Conservation (phyloP, 2,888 invertebrate genomes). For the Tachystola acroxantha region DNA sequence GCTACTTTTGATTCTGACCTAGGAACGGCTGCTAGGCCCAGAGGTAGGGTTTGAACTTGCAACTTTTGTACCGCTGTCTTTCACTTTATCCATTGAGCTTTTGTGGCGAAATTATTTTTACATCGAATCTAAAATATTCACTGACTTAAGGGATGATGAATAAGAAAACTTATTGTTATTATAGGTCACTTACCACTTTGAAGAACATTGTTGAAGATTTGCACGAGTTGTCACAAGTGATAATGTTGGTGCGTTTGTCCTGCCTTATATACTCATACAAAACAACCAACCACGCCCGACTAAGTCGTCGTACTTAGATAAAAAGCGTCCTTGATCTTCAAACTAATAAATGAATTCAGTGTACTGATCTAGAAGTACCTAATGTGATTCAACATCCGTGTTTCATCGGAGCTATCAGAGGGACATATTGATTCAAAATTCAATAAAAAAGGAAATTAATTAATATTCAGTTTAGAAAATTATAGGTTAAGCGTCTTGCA, state of each 20-base stretch:
- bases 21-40: too few species aligned
- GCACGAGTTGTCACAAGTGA: constrained; percentile 60
- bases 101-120: too few species aligned
- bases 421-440: constrained; percentile 6
- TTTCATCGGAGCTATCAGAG: constrained; percentile 19
- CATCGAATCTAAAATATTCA: too few species aligned
- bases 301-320: constrained; percentile 38
- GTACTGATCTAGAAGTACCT: constrained; percentile 31
- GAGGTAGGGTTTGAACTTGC: too few species aligned
- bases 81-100: too few species aligned
- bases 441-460: too few species aligned
- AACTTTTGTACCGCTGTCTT: too few species aligned
- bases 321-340: constrained; percentile 75
- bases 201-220: constrained; percentile 60
- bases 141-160: too few species aligned
- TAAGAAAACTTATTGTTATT: too few species aligned
- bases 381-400: constrained; percentile 39
- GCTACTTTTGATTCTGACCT: too few species aligned
- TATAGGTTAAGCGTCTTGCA: not conserved
- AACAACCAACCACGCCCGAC: constrained; percentile 54
- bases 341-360: constrained; percentile 46
- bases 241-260: constrained; percentile 31
- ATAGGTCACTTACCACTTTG: constrained; percentile 55
- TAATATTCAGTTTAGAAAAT: not conserved
- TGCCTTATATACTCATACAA: constrained; percentile 53